Evolutionary conservation across 2,797 vertebrate genomes (phyloP), one percentile per base, ranked within the genome.

Genomic region (Anableps anableps): DNA sequence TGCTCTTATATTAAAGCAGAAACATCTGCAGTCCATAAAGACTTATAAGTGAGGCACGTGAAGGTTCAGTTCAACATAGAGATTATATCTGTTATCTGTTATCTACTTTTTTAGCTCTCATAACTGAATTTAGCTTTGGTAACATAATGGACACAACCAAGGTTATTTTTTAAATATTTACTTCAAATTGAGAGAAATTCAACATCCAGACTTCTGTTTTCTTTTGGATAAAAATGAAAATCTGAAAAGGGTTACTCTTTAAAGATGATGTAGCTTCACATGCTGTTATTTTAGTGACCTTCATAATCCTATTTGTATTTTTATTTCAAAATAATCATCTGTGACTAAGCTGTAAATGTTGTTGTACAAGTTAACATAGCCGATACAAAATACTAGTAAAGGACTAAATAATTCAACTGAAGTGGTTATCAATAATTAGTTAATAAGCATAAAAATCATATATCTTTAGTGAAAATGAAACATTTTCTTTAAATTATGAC

Each of bases 141-240:
- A 58, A 4, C 8, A 11, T 58, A 55, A 55, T 11, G 26, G 53
- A n/a, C 23, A 55, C 53, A 55, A 13, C 26, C 10, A n/a, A 11
- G 3, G 11, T 55, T 5, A 58, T 29, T 29, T 58, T 58, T 58
- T 4, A 58, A 58, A 29, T 58, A 58, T n/a, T 4, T 58, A 10
- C 55, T 4, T 58, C 55, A 29, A n/a, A 29, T 10, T 58, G 55
- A n/a, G 11, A 29, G 10, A 43, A 31, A 70, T 23, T n/a, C 19
- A 9, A 2, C 31, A 70, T 26, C 72, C 31, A 4, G 0, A 1
- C 0, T 43, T 55, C 51, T 10, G 10, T 55, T 55, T n/a, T 4
- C 17, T 9, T 58, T 58, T n/a, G 55, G 10, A 29, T 58, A 14
- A 58, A 58, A 48, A 29, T 58, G 26, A 29, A 58, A 58, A 58